Base-by-base conservation (phyloP, 2,888 invertebrate genomes). In the Leucophora obtusa region DNA sequence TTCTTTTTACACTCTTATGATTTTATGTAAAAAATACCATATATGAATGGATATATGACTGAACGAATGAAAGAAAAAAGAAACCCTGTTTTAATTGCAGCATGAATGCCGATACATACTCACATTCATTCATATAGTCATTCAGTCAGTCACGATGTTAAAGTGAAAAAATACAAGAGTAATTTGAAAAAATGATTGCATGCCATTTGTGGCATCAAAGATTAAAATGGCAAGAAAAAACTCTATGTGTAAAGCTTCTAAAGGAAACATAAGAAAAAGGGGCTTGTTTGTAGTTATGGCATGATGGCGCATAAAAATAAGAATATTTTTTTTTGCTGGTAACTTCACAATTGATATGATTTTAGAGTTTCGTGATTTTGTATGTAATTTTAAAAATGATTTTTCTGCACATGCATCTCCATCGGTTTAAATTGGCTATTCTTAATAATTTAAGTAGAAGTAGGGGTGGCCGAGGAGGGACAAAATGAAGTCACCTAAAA, bases 171-270 rank as follows among this genome's bases (percentile, higher is more conserved):
- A 60, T 18, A 58, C 14, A 59, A 54, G 38, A 65, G 5, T 65
- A 54, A 35, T 69, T 69, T 28, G 50, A 58, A 51, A 75, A 47
- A 58, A 69, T 43, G 24, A 60, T 77, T 77, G 65, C 24, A 17
- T 77, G 43, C 51, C 70, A 65, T 63, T 65, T 76, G 58, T 70
- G 58, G 70, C 76, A 76, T 58, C 53, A 58, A 53, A 53, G 69
- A 76, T 63, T 76, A 69, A 69, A 76, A 38, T 58, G 18, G 17
- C 56, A 38, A n/a, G 14, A 53, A 10, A n/a, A 28, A 54, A 68
- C 53, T 28, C 28, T 28, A 3, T 28, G 6, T 28, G 17, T 35
- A 54, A 59, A 65, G 51, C 38, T 72, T 17, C 4, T 65, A 65
- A 72, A 18, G 18, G 21, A 53, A 51, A 33, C 15, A 47, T 47